Evolutionary conservation across 2,113 vertebrate genomes (phyloP), one percentile per base, ranked within the genome.

Genomic region (Aramus guarauna): DNA sequence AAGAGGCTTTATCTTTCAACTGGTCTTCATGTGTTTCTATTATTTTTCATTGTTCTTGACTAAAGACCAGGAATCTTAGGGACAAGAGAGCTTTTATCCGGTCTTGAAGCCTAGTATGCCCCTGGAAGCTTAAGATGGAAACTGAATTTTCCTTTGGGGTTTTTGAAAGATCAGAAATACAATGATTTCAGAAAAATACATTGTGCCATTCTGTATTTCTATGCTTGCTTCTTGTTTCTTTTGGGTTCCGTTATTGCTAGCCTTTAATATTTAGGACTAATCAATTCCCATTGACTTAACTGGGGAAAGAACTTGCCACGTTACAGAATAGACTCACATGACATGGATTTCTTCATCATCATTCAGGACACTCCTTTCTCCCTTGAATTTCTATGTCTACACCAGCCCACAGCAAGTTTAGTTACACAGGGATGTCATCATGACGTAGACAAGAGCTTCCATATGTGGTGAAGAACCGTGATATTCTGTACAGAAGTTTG

Each of bases 381-480:
- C 13, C 37, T 79, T n/a, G 17, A 79, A 62, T 85, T 69, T 88
- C 58, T 66, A 1, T 19, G 20, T 55, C 74, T 69, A 27, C 36
- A 56, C 34, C 76, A 59, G 24, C 48, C 75, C 12, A 34, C 22
- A 67, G 18, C n/a, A 75, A 82, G 12, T 72, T 78, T 68, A 36
- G 18, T 93, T 74, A 50, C 43, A 36, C 3, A 14, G 32, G 21
- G 17, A n/a, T 9, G 2, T 55, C 60, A 75, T 36, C 22, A 4
- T 18, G 26, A 52, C 15, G 32, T 29, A 81, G 47, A 36, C 24
- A 62, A 76, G 56, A 80, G 29, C 80, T 85, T 88, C 90, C 53
- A 15, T 12, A 13, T 2, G 15, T 60, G 27, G 21, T 8, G 6
- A 94, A 62, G 26, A 71, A 34, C 22, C 0, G 0, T n/a, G 29